Base-by-base conservation (phyloP, 2,797 vertebrate genomes). In the Typhlichthys subterraneus region DNA sequence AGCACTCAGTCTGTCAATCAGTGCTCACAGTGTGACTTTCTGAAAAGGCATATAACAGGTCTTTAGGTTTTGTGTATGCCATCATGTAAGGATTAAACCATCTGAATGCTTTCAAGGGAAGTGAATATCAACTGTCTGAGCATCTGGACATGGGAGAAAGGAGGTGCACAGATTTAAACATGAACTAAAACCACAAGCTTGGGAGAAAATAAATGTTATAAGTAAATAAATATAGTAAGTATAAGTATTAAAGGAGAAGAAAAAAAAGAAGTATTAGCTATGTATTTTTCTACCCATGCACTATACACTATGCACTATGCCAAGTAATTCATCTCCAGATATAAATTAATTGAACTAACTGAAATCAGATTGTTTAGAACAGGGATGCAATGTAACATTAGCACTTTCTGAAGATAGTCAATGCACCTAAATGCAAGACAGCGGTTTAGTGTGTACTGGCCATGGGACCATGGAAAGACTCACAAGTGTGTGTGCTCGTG, bases 51-150 rank as follows among this genome's bases (percentile, higher is more conserved):
- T 67, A 71, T 15, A 61, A 80, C 69, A 53, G 52, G 46, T 12
- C 63, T 52, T 64, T 72, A 80, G 79, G 69, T 78, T 81, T 82
- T 71, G 80, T 58, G 67, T 72, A 64, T 53, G 64, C 65, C 52
- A 78, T 77, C 76, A 70, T 76, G 78, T 78, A 69, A 59, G 55
- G 55, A 56, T 73, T 58, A 56, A 67, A 62, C 62, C 47, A 72
- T 8, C 33, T 33, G 57, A 53, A 56, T 66, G 75, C 53, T 77
- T 11, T 66, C n/a, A 70, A 80, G 59, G 15, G 15, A 31, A 54
- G 49, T 66, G 68, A 76, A 73, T 14, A 2, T 60, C 61, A 23
- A 64, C 67, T 61, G 63, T 64, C 65, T 3, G 54, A 65, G 66
- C 59, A 59, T 65, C 63, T 57, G 65, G 45, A 59, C 55, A 17